Percentiles rank a stretch among this genome's conserved stretches.
phyloP scores from a whole-genome alignment of 2,113 vertebrate genomes.

The Callaeas wilsoni region DNA sequence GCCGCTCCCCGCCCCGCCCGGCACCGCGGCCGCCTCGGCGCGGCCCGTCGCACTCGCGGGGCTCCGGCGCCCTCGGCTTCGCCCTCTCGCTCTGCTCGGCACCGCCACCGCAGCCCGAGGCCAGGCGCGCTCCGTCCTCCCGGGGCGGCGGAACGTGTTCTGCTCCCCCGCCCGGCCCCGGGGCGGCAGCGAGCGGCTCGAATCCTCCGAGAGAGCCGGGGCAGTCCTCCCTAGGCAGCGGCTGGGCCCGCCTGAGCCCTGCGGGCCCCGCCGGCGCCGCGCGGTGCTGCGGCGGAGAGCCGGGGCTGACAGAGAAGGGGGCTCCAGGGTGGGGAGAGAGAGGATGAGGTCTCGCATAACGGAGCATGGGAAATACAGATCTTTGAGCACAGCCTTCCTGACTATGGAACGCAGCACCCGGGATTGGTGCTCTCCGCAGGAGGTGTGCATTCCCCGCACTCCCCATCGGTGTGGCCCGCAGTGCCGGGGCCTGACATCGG shows the following conservation, averaged over 20 bases:
- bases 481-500: rapidly evolving
- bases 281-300: neutral
- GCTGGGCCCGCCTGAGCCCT: neutral
- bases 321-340: too few relatives aligned
- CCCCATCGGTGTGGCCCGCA: too few relatives aligned
- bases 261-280: too few relatives aligned
- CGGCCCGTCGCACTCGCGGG: neutral
- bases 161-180: too few relatives aligned
- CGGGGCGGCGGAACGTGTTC: neutral
- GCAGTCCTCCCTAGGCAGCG: neutral
- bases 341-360: rapidly evolving
- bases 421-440: rapidly evolving
- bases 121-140: neutral
- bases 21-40: too few relatives aligned
- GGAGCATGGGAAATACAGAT: rapidly evolving
- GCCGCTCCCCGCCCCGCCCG: too few relatives aligned
- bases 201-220: neutral
- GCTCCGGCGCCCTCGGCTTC: neutral
- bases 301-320: too few relatives aligned
- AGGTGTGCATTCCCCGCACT: rapidly evolving
- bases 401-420: rapidly evolving
- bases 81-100: neutral
- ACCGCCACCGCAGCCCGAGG: rapidly evolving
- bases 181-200: neutral
- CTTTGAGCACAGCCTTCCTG: rapidly evolving